Evolutionary conservation across 2,888 invertebrate species (phyloP).

Genomic region (Pedicia rivosa): DNA sequence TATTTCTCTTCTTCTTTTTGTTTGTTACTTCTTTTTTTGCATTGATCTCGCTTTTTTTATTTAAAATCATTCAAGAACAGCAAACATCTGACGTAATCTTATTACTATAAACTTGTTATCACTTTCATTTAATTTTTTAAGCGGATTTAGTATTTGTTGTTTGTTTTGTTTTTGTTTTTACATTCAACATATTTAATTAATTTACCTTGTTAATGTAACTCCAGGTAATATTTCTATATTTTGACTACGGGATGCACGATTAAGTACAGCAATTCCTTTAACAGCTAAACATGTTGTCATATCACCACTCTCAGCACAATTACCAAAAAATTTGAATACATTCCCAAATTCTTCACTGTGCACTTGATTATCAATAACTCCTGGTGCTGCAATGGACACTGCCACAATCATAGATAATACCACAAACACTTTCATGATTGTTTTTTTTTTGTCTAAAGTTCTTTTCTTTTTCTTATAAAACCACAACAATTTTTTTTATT

Average conservation of each 20-base stretch:
- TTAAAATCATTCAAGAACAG: too few species aligned
- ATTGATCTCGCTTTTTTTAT: too few species aligned
- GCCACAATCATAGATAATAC: constrained; percentile 22
- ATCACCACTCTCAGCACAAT: constrained; percentile 31
- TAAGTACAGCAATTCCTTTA: constrained; percentile 37
- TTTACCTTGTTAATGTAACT: constrained; percentile 37
- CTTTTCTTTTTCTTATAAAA: constrained; percentile 20
- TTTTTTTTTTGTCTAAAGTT: too few species aligned
- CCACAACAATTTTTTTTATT: constrained; percentile 27
- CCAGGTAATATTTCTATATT: constrained; percentile 41
- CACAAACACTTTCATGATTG: constrained; percentile 31
- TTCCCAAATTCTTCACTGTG: constrained; percentile 20
- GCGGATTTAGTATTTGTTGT: too few species aligned
- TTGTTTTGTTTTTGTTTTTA: neutral
- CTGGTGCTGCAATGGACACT: constrained; percentile 23
- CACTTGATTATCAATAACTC: constrained; percentile 13
- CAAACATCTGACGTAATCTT: too few species aligned
- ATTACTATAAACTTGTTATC: too few species aligned
- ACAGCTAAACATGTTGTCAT: constrained; percentile 39
- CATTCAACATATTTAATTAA: neutral
- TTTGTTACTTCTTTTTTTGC: too few species aligned
- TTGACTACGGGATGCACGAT: constrained; percentile 37
- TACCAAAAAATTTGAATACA: constrained; percentile 27
- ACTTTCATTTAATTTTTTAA: too few species aligned
- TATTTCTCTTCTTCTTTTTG: too few species aligned